Base-by-base conservation (phyloP, 2,797 vertebrate genomes). In the Muscicapa striata region DNA sequence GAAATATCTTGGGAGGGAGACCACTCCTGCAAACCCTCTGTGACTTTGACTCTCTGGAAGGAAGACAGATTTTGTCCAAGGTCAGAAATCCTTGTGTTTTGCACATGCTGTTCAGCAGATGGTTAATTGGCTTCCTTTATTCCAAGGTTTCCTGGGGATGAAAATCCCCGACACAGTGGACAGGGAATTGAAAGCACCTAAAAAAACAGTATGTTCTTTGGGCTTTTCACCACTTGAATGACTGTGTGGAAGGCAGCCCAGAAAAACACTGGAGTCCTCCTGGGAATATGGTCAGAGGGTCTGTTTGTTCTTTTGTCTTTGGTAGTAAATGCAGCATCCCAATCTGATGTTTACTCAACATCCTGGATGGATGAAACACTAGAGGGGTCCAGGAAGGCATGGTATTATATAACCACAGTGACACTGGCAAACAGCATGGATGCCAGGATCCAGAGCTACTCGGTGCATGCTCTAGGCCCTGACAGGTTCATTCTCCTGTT, bases 401-500 rank as follows among this genome's bases (percentile, higher is more conserved):
- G n/a, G 5, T 19, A 16, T 48, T 80, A 10, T 41, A 49, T 24
- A 91, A 79, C 38, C 38, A 77, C 17, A 14, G 30, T 1, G 11
- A 70, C 38, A 67, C 6, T 0, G 1, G 21, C 78, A 90, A 84
- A 79, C 21, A 79, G 20, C 1, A 2, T 3, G 3, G 16, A 36
- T 36, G 17, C 32, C 57, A 58, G 48, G 45, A 58, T 52, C 52
- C 68, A 58, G 51, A 68, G 29, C 2, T 1, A 17, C 49, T 58
- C 0, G 0, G 19, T 85, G 24, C 20, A 5, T 1, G 0, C 46
- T 70, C 78, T 32, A 36, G 29, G 24, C 36, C 34, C 24, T n/a
- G 24, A 23, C 29, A 62, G 9, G 17, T 43, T 90, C 24, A 24
- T 22, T 15, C 30, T 68, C 38, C 36, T 59, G 13, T n/a, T 83